phyloP scores from a whole-genome alignment of 1,140 invertebrate species.

The Cyclina sinensis region DNA sequence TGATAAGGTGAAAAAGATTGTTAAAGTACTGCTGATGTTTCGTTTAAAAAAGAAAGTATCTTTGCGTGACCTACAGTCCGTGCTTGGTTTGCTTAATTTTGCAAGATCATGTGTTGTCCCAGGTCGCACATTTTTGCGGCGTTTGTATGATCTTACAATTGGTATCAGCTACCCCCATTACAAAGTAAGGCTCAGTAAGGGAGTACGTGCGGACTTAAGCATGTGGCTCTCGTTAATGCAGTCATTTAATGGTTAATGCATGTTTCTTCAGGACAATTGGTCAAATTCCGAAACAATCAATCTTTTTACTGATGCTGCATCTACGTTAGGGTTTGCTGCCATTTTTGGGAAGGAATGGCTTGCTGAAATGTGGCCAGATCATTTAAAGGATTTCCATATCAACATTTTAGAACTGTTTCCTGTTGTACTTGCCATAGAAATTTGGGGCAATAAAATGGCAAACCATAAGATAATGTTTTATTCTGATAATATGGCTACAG shows the following conservation, averaged over 20 bases:
- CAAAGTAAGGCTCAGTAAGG: constrained; percentile 20
- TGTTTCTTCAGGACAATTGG: constrained; percentile 28
- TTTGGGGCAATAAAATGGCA: constrained; percentile 51
- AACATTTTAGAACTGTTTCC: constrained; percentile 64
- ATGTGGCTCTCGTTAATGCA: constrained; percentile 58
- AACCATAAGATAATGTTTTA: constrained; percentile 70
- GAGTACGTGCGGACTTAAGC: constrained; percentile 48
- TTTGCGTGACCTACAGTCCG: constrained; percentile 33
- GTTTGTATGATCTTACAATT: constrained; percentile 62
- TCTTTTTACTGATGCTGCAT: constrained; percentile 57
- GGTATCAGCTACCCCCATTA: constrained; percentile 13
- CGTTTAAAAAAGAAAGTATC: background rate
- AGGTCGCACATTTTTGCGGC: constrained; percentile 51
- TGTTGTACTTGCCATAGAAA: constrained; percentile 65
- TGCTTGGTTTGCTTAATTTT: constrained; percentile 54
- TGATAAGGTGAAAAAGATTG: background rate
- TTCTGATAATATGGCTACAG: constrained; percentile 71
- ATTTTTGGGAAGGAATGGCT: constrained; percentile 58
- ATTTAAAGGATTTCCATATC: constrained; percentile 34
- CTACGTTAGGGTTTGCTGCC: constrained; percentile 10
- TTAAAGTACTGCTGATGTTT: background rate
- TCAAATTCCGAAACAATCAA: constrained; percentile 10
- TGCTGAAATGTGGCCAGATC: constrained; percentile 13
- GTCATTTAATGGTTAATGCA: constrained; percentile 56
- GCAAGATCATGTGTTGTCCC: constrained; percentile 37